phyloP scores from a whole-genome alignment of 2,797 vertebrate species.

The Pteropus rufus region DNA sequence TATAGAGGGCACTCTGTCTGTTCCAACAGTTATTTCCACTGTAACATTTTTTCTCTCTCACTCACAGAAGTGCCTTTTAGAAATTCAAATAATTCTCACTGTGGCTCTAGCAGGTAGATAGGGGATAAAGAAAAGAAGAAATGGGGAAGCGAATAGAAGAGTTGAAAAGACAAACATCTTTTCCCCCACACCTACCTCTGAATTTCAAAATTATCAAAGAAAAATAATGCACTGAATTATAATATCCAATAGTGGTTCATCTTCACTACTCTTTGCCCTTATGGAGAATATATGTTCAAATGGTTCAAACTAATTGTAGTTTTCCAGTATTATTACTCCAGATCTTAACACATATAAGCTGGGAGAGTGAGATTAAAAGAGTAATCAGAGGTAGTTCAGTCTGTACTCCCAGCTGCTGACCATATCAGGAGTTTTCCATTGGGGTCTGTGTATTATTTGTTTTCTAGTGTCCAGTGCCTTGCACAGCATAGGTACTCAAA shows the following conservation, averaged over 20 bases:
- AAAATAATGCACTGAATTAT: neutral
- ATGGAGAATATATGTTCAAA: constrained; percentile 16
- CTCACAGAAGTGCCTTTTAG: constrained; percentile 64
- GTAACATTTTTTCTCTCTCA: neutral
- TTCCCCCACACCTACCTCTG: neutral
- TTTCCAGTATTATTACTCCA: neutral
- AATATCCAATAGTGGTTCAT: neutral
- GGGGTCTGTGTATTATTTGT: neutral
- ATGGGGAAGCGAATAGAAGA: constrained; percentile 21
- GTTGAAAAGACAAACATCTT: constrained; percentile 29
- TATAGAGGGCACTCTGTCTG: constrained; percentile 64
- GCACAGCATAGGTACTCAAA: neutral
- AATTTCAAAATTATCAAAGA: constrained; percentile 48
- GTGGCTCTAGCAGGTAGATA: constrained; percentile 12
- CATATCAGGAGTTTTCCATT: neutral
- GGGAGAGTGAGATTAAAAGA: neutral
- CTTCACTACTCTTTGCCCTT: neutral
- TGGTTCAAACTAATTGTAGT: neutral
- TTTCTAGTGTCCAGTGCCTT: neutral
- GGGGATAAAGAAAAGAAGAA: constrained; percentile 42
- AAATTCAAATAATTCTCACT: constrained; percentile 72
- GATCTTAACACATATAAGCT: neutral
- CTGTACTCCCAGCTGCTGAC: neutral
- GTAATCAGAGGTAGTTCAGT: neutral
- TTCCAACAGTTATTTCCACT: constrained; percentile 68